A percentile compares a stretch with the other conserved stretches of the same genome.
These are phyloP conservation scores for Caenorhabditis sulstoni DNA, from an alignment of 2,888 invertebrate genomes.

Conservation along the genomic window DNA sequence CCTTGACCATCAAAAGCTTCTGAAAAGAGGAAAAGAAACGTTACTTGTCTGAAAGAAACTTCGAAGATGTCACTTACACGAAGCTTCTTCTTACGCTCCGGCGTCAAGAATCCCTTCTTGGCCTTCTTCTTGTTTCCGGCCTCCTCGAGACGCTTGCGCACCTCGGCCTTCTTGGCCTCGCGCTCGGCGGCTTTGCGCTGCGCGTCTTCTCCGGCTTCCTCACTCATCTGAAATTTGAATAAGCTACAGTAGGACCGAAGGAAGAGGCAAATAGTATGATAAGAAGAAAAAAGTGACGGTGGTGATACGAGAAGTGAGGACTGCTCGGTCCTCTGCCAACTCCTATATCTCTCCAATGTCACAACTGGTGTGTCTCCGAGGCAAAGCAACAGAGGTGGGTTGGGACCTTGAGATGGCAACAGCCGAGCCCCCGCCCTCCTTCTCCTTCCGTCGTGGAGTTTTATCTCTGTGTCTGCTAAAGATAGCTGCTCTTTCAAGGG, in stretches of 20 bases:
- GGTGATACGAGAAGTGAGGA: not conserved
- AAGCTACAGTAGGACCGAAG: not conserved
- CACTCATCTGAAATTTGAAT: constrained; percentile 66
- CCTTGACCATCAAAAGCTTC: constrained; percentile 99
- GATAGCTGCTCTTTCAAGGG: constrained; percentile 25
- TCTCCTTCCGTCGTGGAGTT: not conserved
- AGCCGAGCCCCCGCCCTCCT: constrained; percentile 28
- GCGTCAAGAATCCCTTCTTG: constrained; percentile 99
- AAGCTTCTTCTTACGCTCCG: constrained; percentile 99
- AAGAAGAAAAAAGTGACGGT: not conserved
- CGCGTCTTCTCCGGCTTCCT: constrained; percentile 64
- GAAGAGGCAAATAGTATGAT: not conserved
- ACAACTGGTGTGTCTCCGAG: constrained; percentile 43
- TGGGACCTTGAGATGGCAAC: constrained; percentile 38
- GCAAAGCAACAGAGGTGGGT: constrained; percentile 1
- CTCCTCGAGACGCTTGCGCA: constrained; percentile 96
- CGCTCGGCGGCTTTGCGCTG: constrained; percentile 92
- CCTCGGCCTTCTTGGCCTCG: constrained; percentile 97
- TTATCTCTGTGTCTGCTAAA: constrained; percentile 4
- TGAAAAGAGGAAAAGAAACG: constrained; percentile 81
- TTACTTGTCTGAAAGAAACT: not conserved
- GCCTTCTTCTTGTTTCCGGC: constrained; percentile 90
- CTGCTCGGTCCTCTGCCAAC: not conserved
- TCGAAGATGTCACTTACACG: constrained; percentile 85
- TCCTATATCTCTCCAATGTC: constrained; percentile 19